These are phyloP conservation scores for Plagodis dolabraria DNA, from an alignment of 2,888 invertebrate genomes.

Conservation along the genomic window DNA sequence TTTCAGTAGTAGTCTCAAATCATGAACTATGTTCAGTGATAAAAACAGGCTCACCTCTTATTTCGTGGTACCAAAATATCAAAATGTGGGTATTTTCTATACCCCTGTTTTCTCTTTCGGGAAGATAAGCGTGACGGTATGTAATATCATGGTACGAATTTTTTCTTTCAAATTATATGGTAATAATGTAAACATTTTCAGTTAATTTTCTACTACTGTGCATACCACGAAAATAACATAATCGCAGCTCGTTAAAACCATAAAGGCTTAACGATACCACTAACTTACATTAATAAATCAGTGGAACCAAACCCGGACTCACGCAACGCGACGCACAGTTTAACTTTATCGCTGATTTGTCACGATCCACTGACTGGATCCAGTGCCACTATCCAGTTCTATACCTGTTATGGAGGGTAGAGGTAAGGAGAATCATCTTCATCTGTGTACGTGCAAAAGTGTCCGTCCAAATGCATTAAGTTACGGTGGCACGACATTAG, in stretches of 20 bases:
- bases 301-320: conserved; percentile 39
- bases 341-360: conserved; percentile 32
- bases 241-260: conserved; percentile 52
- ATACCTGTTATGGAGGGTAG: no score
- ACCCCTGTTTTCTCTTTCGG: no score
- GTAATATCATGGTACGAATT: not conserved
- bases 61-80: no score
- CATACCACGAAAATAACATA: conserved; percentile 39
- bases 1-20: no score
- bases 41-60: no score
- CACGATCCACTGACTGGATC: conserved; percentile 28
- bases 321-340: conserved; percentile 37
- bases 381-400: conserved; percentile 12
- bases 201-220: conserved; percentile 11
- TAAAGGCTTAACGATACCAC: conserved; percentile 59
- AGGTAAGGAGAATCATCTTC: no score
- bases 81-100: no score
- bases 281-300: conserved; percentile 62
- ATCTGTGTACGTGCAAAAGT: no score
- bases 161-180: not conserved
- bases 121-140: no score
- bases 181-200: conserved; percentile 14
- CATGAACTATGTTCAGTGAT: no score
- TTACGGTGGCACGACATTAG: no score
- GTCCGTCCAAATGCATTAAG: no score